These are phyloP conservation scores for Priocnemis perturbator DNA, from an alignment of 2,888 invertebrate species.

Conservation along the genomic window DNA sequence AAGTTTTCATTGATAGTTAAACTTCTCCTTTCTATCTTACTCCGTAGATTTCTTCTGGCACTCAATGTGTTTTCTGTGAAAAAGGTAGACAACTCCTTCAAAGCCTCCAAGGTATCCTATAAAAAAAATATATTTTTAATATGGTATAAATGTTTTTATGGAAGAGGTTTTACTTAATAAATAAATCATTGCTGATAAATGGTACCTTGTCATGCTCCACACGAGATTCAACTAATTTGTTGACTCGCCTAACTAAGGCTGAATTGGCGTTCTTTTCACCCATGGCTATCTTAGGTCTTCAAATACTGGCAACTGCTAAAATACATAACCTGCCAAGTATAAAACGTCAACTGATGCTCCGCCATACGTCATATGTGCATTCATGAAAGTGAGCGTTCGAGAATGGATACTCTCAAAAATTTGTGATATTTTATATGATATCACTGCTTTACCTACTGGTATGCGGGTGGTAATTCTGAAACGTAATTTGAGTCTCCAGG, in stretches of 20 bases:
- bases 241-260: constrained; percentile 66
- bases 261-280: constrained; percentile 63
- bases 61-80: constrained; percentile 90
- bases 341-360: constrained; percentile 27
- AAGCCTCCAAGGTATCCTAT: constrained; percentile 91
- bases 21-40: constrained; percentile 94
- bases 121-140: constrained; percentile 11
- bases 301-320: background rate
- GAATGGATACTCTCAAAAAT: too few relatives aligned
- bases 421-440: background rate
- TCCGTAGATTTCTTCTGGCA: constrained; percentile 89
- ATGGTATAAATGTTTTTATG: background rate
- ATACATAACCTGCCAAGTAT: constrained; percentile 32
- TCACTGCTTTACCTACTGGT: too few relatives aligned
- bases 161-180: constrained; percentile 3
- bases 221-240: constrained; percentile 69
- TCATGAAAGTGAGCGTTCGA: too few relatives aligned
- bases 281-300: constrained; percentile 23
- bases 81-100: constrained; percentile 91
- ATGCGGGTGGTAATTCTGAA: too few relatives aligned
- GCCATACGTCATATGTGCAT: constrained; percentile 23
- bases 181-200: background rate
- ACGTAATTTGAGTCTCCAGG: too few relatives aligned
- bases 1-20: constrained; percentile 90
- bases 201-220: constrained; percentile 73